Percentiles rank a stretch among this genome's conserved stretches.
These are phyloP conservation scores for Cydia fagiglandana DNA, from an alignment of 1,140 invertebrate genomes.

Conservation along the genomic window DNA sequence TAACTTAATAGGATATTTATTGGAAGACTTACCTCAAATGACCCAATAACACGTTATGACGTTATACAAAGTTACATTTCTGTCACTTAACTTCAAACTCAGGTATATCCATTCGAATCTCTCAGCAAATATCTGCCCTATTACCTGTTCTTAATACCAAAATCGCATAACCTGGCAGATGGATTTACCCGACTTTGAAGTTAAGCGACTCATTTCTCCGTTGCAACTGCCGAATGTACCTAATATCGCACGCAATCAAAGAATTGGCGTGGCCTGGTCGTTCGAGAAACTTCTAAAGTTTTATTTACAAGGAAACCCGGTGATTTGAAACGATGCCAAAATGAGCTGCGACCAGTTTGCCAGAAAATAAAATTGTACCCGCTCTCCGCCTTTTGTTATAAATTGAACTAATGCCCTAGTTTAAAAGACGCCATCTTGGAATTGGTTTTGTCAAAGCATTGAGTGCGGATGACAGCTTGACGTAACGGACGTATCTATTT, in stretches of 20 bases:
- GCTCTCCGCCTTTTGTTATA: constrained; percentile 9
- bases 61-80: background rate
- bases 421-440: constrained; percentile 18
- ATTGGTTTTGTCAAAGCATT: constrained; percentile 24
- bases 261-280: background rate
- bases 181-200: too few relatives aligned
- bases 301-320: constrained; percentile 40
- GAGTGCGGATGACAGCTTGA: background rate
- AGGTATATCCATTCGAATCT: too few relatives aligned
- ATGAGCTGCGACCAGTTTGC: constrained; percentile 35
- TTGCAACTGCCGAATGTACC: background rate
- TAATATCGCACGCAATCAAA: constrained; percentile 3
- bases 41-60: background rate
- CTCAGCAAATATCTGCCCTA: too few relatives aligned
- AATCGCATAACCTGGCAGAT: too few relatives aligned
- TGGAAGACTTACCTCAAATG: too few relatives aligned
- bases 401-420: constrained; percentile 30
- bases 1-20: too few relatives aligned
- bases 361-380: constrained; percentile 35
- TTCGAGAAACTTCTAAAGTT: constrained; percentile 33
- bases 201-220: too few relatives aligned
- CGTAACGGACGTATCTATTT: background rate
- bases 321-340: constrained; percentile 53
- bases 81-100: too few relatives aligned
- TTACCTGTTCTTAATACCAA: too few relatives aligned